Evolutionary conservation across 2,797 vertebrate species (phyloP), one percentile per base, ranked within the genome.

Genomic region (Hozukius guyotensis): DNA sequence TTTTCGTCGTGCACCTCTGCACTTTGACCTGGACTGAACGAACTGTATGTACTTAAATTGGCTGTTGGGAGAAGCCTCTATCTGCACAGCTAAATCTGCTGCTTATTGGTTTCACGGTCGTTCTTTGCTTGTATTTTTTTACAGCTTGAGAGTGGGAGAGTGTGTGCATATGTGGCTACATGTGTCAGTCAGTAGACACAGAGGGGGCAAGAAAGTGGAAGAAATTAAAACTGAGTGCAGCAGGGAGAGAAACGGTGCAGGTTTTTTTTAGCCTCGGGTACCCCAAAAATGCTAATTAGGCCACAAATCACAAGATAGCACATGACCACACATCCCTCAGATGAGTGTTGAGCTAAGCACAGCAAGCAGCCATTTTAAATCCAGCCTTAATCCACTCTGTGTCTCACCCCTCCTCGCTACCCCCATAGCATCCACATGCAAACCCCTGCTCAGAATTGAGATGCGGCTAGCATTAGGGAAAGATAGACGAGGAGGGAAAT

Each of bases 301-400:
- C 87, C 89, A 83, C 83, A 92, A 93, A 91, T 91, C 91, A 87
- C 86, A 82, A 70, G 75, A 81, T 59, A 84, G 79, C 90, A 82
- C 87, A 90, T 79, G 80, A 86, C 90, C 88, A 89, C 84, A 80
- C 88, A 87, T 81, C 52, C 81, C 42, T 49, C 80, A 88, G 83
- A 93, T 82, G 80, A 93, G 86, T 80, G 83, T 72, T 75, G 80
- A 86, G 78, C 84, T 84, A 67, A 91, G 84, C 87, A 78, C 81
- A 88, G 86, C 49, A n/a, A 92, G 91, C 77, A 86, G 92, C 80
- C 88, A 91, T 93, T 92, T 93, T 86, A 91, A 90, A 92, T 92
- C 89, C 88, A 83, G 70, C 77, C 77, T 76, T 91, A 93, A 93
- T 92, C 90, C 90, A 86, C 83, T 66, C 82, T 63, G 81, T 36